phyloP scores from a whole-genome alignment of 2,797 vertebrate genomes.

The Trachops cirrhosus region DNA sequence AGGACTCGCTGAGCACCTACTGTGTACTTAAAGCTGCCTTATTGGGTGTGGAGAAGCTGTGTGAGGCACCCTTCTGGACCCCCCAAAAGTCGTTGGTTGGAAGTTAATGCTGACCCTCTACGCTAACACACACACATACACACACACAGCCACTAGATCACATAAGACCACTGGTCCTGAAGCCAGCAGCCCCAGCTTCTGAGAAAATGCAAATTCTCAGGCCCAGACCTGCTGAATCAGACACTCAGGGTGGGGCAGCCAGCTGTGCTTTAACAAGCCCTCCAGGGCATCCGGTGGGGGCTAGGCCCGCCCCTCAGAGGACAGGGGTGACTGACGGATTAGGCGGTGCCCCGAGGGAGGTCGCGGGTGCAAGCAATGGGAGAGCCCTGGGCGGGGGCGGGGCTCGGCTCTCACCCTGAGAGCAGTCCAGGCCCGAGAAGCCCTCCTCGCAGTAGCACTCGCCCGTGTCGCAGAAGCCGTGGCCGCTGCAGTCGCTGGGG shows the following conservation, averaged over 20 bases:
- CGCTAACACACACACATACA: neutral
- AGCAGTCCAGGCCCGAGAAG: slow-evolving; percentile 88
- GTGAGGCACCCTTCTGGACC: accelerated
- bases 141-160: neutral
- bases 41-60: neutral
- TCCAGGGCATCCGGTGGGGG: neutral
- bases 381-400: neutral
- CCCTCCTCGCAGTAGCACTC: slow-evolving; percentile 88
- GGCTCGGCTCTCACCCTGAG: slow-evolving; percentile 71
- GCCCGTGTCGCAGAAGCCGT: slow-evolving; percentile 89
- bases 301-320: neutral
- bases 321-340: accelerated
- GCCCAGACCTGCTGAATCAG: too few species aligned
- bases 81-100: too few species aligned
- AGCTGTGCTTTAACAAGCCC: neutral
- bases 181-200: neutral
- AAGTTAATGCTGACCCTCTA: neutral
- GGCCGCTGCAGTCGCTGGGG: slow-evolving; percentile 86
- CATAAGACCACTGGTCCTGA: neutral
- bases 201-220: neutral
- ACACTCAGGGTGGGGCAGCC: neutral
- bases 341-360: neutral
- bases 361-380: neutral
- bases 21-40: accelerated
- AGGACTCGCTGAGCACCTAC: neutral